Conservation (phyloP, 2,797 vertebrate genomes). For the Manis pentadactyla region DNA sequence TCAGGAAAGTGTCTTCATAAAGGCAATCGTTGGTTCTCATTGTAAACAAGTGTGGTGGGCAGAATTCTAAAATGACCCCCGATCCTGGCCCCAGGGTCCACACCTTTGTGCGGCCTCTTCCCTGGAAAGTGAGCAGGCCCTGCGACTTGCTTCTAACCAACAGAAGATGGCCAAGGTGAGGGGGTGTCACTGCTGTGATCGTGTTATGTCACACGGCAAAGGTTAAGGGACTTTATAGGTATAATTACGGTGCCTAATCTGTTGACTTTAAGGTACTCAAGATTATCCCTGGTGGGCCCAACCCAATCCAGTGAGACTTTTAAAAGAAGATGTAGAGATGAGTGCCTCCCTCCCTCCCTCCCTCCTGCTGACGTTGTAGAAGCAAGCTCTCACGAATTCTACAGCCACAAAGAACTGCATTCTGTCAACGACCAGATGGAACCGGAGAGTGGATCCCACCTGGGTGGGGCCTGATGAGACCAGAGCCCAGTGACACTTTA, state of each 20-base stretch:
- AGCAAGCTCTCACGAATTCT: neutral
- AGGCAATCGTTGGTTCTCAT: accelerated
- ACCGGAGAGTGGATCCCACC: neutral
- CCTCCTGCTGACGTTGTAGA: neutral
- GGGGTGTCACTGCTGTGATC: accelerated
- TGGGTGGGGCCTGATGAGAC: neutral
- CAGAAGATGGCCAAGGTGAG: neutral
- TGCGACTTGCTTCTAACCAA: neutral
- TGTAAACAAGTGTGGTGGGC: accelerated
- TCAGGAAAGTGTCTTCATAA: neutral
- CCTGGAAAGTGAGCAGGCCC: neutral
- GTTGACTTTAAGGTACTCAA: neutral
- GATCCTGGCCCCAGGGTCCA: no score
- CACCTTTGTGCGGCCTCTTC: neutral
- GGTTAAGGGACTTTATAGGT: neutral
- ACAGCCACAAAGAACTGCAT: neutral
- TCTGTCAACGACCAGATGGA: neutral
- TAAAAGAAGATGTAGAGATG: neutral
- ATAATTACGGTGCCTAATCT: neutral
- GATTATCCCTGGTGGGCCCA: neutral
- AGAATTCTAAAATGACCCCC: accelerated
- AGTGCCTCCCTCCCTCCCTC: neutral
- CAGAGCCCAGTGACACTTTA: neutral
- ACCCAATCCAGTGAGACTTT: neutral
- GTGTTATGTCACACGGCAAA: accelerated